These are phyloP conservation scores for Dicyrtomina minuta DNA, from an alignment of 2,888 invertebrate genomes.

Conservation along the genomic window DNA sequence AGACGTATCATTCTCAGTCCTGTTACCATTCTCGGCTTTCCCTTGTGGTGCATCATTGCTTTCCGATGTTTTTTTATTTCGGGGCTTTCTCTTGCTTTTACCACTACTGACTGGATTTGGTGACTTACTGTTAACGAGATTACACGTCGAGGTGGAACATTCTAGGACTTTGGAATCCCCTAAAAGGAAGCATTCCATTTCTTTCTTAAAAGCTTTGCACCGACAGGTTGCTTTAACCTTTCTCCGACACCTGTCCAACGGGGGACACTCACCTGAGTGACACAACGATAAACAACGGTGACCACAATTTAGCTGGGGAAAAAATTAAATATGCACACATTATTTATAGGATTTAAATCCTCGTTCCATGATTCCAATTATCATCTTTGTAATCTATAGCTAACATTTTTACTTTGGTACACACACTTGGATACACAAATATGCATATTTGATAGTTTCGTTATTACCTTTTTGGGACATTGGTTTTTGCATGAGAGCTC, in stretches of 20 bases:
- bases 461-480: slow-evolving; percentile 75
- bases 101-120: neutral
- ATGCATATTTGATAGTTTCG: neutral
- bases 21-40: neutral
- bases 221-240: slow-evolving; percentile 76
- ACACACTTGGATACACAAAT: too few species aligned
- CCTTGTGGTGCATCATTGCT: slow-evolving; percentile 28
- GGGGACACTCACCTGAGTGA: slow-evolving; percentile 71
- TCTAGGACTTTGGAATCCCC: slow-evolving; percentile 44
- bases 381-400: too few species aligned
- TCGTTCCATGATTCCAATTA: too few species aligned
- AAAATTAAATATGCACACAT: neutral
- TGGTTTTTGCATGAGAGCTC: slow-evolving; percentile 72
- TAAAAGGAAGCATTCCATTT: slow-evolving; percentile 56
- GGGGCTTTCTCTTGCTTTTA: slow-evolving; percentile 40
- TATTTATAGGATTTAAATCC: neutral
- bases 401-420: too few species aligned
- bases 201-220: slow-evolving; percentile 75
- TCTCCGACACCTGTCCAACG: slow-evolving; percentile 70
- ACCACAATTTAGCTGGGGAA: slow-evolving; percentile 72
- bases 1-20: neutral
- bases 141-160: slow-evolving; percentile 42
- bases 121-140: slow-evolving; percentile 36
- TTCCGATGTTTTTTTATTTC: slow-evolving; percentile 49
- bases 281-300: slow-evolving; percentile 77